Conservation (phyloP, 2,888 invertebrate species). For the Cerastoderma edule region DNA sequence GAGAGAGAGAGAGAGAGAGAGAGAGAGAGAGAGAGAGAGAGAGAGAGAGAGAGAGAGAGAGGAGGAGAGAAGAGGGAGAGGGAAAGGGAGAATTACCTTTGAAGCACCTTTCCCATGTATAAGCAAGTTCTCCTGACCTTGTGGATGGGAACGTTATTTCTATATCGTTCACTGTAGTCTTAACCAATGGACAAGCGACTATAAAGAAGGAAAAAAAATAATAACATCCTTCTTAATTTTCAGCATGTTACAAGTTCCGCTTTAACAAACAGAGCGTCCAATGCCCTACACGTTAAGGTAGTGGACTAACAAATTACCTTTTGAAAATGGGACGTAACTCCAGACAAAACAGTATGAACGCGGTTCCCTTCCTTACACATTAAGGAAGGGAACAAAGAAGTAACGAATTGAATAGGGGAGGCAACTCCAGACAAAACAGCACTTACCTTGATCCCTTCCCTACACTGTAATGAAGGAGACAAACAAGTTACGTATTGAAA, state of each 20-base stretch:
- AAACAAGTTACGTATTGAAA: neutral
- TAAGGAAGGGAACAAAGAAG: too few species aligned
- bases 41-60: neutral
- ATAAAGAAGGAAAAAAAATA: slow-evolving; percentile 18
- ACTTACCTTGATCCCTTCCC: neutral
- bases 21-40: neutral
- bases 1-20: neutral
- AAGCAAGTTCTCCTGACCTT: slow-evolving; percentile 29
- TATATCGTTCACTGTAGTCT: slow-evolving; percentile 8
- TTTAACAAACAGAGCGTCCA: neutral
- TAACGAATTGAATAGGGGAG: too few species aligned
- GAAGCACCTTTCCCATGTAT: slow-evolving; percentile 48
- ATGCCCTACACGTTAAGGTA: too few species aligned
- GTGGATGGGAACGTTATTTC: slow-evolving; percentile 29
- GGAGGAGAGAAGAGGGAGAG: neutral
- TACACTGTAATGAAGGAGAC: neutral
- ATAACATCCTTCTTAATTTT: neutral
- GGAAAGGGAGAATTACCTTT: slow-evolving; percentile 23
- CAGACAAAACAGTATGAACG: too few species aligned
- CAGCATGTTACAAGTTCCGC: neutral
- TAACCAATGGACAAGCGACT: slow-evolving; percentile 26
- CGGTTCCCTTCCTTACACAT: too few species aligned
- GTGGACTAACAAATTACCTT: too few species aligned
- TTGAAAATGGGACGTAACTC: too few species aligned
- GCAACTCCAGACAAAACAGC: too few species aligned